These are phyloP conservation scores for Glaucomys volans DNA, from an alignment of 2,113 vertebrate species.

Conservation along the genomic window DNA sequence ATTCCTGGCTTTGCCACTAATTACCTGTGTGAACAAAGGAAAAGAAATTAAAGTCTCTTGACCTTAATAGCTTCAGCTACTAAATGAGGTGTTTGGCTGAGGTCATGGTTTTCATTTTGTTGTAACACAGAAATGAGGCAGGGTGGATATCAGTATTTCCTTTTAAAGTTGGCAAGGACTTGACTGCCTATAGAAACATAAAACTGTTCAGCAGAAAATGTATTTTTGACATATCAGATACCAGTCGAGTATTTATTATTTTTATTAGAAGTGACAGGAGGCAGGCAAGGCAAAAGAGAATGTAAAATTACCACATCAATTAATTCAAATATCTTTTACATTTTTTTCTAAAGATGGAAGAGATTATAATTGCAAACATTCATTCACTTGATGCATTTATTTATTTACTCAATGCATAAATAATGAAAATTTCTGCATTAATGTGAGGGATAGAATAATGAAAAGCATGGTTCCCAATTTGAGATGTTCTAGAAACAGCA, in stretches of 20 bases:
- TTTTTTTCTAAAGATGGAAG: not conserved
- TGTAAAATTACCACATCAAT: not conserved
- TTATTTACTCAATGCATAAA: not conserved
- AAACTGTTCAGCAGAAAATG: not conserved
- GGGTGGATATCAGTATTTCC: not conserved
- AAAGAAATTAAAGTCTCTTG: slow-evolving; percentile 1
- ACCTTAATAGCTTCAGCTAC: not conserved
- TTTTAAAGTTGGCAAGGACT: not conserved
- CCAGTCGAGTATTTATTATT: not conserved
- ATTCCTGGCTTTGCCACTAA: slow-evolving; percentile 36
- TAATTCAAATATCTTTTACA: not conserved
- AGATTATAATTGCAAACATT: not conserved
- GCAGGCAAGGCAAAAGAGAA: not conserved
- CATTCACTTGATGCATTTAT: not conserved
- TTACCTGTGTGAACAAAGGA: not conserved
- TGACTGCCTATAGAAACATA: not conserved
- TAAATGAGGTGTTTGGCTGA: not conserved
- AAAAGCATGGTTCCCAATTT: not conserved
- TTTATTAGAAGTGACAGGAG: not conserved
- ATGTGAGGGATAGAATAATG: not conserved
- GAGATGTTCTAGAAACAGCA: not conserved
- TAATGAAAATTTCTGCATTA: not conserved
- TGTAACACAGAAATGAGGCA: not conserved
- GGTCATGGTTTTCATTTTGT: not conserved
- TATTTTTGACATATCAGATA: not conserved